These are phyloP conservation scores for Crax fasciolata DNA, from an alignment of 2,797 vertebrate genomes.

Conservation along the genomic window DNA sequence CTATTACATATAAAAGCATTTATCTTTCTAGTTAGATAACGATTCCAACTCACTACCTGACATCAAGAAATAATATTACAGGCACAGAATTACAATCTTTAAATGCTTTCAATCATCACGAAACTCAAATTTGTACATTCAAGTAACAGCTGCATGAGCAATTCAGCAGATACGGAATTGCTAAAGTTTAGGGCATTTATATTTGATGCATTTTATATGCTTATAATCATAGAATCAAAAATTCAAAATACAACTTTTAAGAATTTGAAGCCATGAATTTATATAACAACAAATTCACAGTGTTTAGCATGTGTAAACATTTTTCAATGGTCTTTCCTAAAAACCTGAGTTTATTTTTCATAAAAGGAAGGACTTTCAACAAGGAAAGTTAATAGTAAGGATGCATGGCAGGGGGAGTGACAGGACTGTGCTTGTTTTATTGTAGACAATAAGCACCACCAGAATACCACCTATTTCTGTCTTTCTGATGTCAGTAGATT, in stretches of 20 bases:
- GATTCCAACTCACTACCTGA: slow-evolving; percentile 46
- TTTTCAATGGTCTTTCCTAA: background rate
- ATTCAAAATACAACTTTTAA: slow-evolving; percentile 49
- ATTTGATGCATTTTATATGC: slow-evolving; percentile 38
- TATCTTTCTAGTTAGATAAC: slow-evolving; percentile 10
- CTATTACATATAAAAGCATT: slow-evolving; percentile 25
- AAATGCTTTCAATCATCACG: background rate
- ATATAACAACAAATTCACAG: slow-evolving; percentile 36
- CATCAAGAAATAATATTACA: slow-evolving; percentile 25
- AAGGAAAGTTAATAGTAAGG: background rate
- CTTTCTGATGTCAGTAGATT: background rate
- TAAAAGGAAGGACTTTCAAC: slow-evolving; percentile 30
- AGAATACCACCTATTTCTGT: background rate
- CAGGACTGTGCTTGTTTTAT: background rate
- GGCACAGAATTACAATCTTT: background rate
- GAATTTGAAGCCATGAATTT: slow-evolving; percentile 54
- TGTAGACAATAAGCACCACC: background rate
- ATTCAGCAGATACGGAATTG: slow-evolving; percentile 48
- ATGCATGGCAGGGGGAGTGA: accelerated
- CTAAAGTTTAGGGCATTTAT: slow-evolving; percentile 56
- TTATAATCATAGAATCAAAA: slow-evolving; percentile 43
- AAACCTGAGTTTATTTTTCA: slow-evolving; percentile 32
- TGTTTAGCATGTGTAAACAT: background rate
- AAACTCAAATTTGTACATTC: slow-evolving; percentile 44
- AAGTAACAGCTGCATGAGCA: slow-evolving; percentile 62